phyloP scores from a whole-genome alignment of 2,797 vertebrate genomes.

The Nannoperca obscura region DNA sequence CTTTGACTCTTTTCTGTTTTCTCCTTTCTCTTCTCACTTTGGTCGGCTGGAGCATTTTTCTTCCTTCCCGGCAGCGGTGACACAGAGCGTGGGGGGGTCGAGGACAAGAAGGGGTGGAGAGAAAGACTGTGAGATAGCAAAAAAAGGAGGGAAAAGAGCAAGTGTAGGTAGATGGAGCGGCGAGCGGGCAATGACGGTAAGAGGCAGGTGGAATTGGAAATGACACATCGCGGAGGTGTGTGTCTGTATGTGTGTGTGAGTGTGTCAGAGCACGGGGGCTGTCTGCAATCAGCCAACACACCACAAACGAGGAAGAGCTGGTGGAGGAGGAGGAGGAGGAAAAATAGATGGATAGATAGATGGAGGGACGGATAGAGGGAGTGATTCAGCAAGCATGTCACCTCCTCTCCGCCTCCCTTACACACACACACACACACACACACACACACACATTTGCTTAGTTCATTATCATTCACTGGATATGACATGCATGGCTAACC shows the following conservation, averaged over 20 bases:
- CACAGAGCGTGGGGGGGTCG: slow-evolving; percentile 61
- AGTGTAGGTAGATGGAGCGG: slow-evolving; percentile 76
- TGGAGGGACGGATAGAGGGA: slow-evolving; percentile 57
- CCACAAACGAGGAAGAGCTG: slow-evolving; percentile 57
- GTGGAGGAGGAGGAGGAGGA: slow-evolving; percentile 58
- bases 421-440: slow-evolving; percentile 42
- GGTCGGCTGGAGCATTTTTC: slow-evolving; percentile 60
- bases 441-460: slow-evolving; percentile 51
- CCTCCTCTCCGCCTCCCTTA: slow-evolving; percentile 51
- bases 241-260: slow-evolving; percentile 59
- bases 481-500: slow-evolving; percentile 84
- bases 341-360: slow-evolving; percentile 33
- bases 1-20: slow-evolving; percentile 41
- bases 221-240: slow-evolving; percentile 82
- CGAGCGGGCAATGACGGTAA: slow-evolving; percentile 65
- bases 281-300: slow-evolving; percentile 71
- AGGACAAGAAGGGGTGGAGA: slow-evolving; percentile 62
- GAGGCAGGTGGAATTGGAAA: slow-evolving; percentile 74
- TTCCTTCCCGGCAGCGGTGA: slow-evolving; percentile 65
- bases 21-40: slow-evolving; percentile 47
- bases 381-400: slow-evolving; percentile 72
- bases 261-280: slow-evolving; percentile 79
- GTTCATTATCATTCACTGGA: slow-evolving; percentile 86
- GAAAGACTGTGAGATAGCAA: slow-evolving; percentile 48
- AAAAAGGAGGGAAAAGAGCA: slow-evolving; percentile 55